These are phyloP conservation scores for Brachyptera risi DNA, from an alignment of 2,888 invertebrate genomes.

Conservation along the genomic window DNA sequence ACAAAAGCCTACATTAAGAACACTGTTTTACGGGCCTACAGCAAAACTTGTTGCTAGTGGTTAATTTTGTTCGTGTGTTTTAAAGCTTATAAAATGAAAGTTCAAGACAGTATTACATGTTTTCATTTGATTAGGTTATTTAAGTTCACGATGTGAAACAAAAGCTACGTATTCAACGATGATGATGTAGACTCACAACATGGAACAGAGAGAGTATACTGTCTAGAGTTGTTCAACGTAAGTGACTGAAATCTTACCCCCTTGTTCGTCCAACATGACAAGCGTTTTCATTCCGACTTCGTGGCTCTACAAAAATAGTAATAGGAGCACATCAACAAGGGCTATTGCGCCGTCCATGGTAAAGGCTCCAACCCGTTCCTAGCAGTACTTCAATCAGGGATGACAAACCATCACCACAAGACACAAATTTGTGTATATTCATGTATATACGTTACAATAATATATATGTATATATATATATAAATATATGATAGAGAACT, in stretches of 20 bases:
- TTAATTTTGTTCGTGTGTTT: background rate
- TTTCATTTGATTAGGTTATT: background rate
- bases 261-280: slow-evolving; percentile 99
- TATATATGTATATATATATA: too few species aligned
- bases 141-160: background rate
- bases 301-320: slow-evolving; percentile 87
- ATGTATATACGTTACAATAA: too few species aligned
- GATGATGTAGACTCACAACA: slow-evolving; percentile 16
- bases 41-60: background rate
- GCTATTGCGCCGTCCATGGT: background rate
- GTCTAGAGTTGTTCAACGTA: slow-evolving; percentile 5
- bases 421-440: background rate
- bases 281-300: slow-evolving; percentile 99
- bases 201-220: slow-evolving; percentile 11
- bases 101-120: background rate
- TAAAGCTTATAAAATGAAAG: background rate
- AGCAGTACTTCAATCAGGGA: background rate
- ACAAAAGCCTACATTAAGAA: background rate
- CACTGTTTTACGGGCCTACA: background rate
- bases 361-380: background rate
- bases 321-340: slow-evolving; percentile 34
- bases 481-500: too few species aligned
- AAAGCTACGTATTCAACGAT: slow-evolving; percentile 7
- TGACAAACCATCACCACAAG: background rate
- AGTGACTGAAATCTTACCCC: slow-evolving; percentile 78